Evolutionary conservation across 35 echinoderm and acorn worm genomes (phyloP).

Genomic region (Apostichopus parvimensis): DNA sequence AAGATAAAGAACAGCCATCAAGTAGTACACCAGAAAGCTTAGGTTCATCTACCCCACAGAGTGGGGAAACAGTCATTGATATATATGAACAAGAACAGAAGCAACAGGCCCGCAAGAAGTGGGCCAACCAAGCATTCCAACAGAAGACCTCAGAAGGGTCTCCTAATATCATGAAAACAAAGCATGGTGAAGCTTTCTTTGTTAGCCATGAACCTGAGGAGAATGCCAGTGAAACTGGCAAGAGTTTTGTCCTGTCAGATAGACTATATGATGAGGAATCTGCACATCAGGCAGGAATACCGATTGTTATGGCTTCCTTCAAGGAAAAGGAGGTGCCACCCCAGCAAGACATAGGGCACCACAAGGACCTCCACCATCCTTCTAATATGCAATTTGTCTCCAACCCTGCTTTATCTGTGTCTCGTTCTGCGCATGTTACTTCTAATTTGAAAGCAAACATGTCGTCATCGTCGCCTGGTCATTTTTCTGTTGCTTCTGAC

Average conservation of each 20-base stretch:
- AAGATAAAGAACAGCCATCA: slow-evolving; percentile 9
- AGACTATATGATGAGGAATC: slow-evolving; percentile 58
- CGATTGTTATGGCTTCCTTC: slow-evolving; percentile 53
- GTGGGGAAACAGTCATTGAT: slow-evolving; percentile 80
- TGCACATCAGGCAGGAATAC: slow-evolving; percentile 76
- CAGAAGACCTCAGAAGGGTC: slow-evolving; percentile 27
- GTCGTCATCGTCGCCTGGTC: background rate
- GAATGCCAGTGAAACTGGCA: slow-evolving; percentile 36
- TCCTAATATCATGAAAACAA: slow-evolving; percentile 61
- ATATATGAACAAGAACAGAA: slow-evolving; percentile 48
- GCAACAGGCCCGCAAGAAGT: slow-evolving; percentile 37
- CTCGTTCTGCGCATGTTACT: slow-evolving; percentile 41
- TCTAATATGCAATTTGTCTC: slow-evolving; percentile 33
- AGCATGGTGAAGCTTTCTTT: slow-evolving; percentile 89
- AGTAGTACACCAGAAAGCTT: slow-evolving; percentile 73
- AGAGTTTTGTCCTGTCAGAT: slow-evolving; percentile 77
- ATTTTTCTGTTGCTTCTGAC: slow-evolving; percentile 32
- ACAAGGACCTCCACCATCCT: slow-evolving; percentile 34
- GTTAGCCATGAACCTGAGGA: slow-evolving; percentile 29
- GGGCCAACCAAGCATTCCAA: slow-evolving; percentile 43
- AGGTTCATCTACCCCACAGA: slow-evolving; percentile 76
- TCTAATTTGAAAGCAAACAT: slow-evolving; percentile 33
- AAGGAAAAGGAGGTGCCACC: background rate
- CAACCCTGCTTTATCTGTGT: slow-evolving; percentile 43
- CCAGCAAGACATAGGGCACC: slow-evolving; percentile 11